A percentile compares a stretch with the other conserved stretches of the same genome.
phyloP scores from a whole-genome alignment of 2,113 vertebrate genomes.

The Zapornia atra region DNA sequence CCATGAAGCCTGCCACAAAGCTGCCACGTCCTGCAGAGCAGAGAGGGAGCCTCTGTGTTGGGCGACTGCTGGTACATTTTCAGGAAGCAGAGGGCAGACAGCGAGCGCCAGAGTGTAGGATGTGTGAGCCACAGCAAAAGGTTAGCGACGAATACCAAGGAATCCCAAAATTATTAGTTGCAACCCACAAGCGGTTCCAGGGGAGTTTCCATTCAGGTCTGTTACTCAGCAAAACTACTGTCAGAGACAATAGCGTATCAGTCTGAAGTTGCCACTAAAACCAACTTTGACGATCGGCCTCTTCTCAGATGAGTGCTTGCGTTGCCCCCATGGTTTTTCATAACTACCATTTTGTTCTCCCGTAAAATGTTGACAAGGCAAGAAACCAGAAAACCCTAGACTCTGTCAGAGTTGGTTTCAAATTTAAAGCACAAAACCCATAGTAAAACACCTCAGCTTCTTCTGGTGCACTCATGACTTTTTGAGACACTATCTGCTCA shows the following conservation, averaged over 20 bases:
- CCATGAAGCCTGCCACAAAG: background rate
- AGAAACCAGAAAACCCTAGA: background rate
- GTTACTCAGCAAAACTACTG: conserved; percentile 55
- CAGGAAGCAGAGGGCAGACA: background rate
- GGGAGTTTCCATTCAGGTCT: conserved; percentile 65
- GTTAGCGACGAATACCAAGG: conserved; percentile 64
- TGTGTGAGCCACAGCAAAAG: background rate
- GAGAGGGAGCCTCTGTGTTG: background rate
- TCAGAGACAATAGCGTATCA: background rate
- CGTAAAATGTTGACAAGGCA: background rate
- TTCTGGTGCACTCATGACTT: background rate
- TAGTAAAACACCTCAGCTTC: background rate
- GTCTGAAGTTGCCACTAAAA: conserved; percentile 26
- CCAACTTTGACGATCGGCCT: background rate
- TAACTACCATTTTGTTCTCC: conserved; percentile 21
- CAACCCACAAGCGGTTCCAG: conserved; percentile 58
- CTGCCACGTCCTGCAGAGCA: background rate
- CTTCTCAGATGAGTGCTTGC: background rate
- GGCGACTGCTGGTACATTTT: rapidly evolving
- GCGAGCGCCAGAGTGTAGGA: rapidly evolving
- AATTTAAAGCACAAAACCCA: background rate
- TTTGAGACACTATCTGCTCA: background rate
- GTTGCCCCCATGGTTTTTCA: background rate
- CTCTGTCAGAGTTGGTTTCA: background rate
- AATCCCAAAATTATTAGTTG: conserved; percentile 68